Evolutionary conservation across 2,888 invertebrate species (phyloP).

Genomic region (Drosophila nr. medialis): DNA sequence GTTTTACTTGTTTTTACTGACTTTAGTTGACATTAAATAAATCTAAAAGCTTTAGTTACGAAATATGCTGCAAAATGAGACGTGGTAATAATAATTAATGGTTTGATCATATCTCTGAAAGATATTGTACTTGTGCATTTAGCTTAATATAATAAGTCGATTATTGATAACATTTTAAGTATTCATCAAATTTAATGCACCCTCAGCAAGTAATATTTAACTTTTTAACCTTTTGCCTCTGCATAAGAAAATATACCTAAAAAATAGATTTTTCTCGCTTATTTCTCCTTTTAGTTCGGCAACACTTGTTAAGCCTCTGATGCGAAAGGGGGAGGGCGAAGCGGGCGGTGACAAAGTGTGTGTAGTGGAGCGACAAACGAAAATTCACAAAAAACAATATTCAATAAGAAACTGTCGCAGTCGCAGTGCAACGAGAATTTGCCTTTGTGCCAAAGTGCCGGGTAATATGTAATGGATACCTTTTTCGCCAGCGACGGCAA

Average conservation of each 20-base stretch:
- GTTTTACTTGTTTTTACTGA: not conserved
- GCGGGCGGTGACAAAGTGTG: slow-evolving; percentile 5
- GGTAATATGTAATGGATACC: slow-evolving; percentile 76
- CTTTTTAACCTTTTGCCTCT: not conserved
- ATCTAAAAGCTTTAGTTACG: not conserved
- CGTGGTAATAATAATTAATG: not conserved
- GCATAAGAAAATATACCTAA: not conserved
- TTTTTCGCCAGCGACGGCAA: slow-evolving; percentile 73
- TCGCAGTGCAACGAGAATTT: slow-evolving; percentile 49
- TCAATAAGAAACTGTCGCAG: slow-evolving; percentile 62
- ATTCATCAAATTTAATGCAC: not conserved
- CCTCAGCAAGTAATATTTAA: not conserved
- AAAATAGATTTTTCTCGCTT: slow-evolving; percentile 6
- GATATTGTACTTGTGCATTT: not conserved
- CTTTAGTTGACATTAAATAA: not conserved
- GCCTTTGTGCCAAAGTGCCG: slow-evolving; percentile 61
- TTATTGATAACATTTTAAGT: not conserved
- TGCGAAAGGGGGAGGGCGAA: not conserved
- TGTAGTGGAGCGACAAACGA: slow-evolving; percentile 6
- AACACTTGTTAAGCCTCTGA: slow-evolving; percentile 6
- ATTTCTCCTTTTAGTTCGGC: slow-evolving; percentile 8
- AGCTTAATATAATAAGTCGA: not conserved
- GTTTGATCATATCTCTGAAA: not conserved
- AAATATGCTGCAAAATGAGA: not conserved
- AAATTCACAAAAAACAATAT: slow-evolving; percentile 34